Base-by-base conservation (phyloP, 2,797 vertebrate genomes). In the Melanotaenia trifasciata region DNA sequence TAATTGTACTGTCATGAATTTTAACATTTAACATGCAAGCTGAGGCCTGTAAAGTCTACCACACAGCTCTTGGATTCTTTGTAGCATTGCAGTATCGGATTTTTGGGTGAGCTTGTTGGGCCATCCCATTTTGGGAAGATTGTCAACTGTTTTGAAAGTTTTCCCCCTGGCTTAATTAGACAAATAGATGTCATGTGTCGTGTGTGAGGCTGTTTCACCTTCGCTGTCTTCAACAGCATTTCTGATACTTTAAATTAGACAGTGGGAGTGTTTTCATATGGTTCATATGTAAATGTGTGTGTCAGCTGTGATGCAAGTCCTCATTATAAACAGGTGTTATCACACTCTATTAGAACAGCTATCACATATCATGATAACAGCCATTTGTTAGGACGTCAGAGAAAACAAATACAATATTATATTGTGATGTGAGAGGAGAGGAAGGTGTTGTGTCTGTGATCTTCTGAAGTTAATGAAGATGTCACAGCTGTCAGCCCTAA, bases 401-500 rank as follows among this genome's bases (percentile, higher is more conserved):
- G 62, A 72, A 76, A 70, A 79, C 74, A 78, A 83, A 81, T 65
- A 47, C 51, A 72, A 9, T 70, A 43, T 78, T 74, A 81, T 80
- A 72, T 80, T 67, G 65, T 75, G 64, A 47, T 64, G 67, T 13
- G 61, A 64, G 53, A 22, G 0, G 24, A 30, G 22, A 51, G 50
- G 60, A 56, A 58, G 58, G 47, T 63, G 66, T 32, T 70, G 50
- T 68, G 35, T 58, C 61, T 70, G 61, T 74, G 74, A 80, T 81
- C 64, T 43, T 71, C 58, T 74, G 74, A 81, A 82, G 82, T 85
- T 81, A 85, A 88, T 89, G 81, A 88, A 75, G 84, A 67, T 67
- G 80, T 81, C 79, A 85, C 24, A 63, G 36, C 65, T 84, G 78
- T 84, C 67, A 79, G 69, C n/a, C 12, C 57, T 54, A 28, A 83